Percentiles rank a stretch among this genome's conserved stretches.
phyloP scores from a whole-genome alignment of 2,797 vertebrate genomes.

The Sylvia borin region DNA sequence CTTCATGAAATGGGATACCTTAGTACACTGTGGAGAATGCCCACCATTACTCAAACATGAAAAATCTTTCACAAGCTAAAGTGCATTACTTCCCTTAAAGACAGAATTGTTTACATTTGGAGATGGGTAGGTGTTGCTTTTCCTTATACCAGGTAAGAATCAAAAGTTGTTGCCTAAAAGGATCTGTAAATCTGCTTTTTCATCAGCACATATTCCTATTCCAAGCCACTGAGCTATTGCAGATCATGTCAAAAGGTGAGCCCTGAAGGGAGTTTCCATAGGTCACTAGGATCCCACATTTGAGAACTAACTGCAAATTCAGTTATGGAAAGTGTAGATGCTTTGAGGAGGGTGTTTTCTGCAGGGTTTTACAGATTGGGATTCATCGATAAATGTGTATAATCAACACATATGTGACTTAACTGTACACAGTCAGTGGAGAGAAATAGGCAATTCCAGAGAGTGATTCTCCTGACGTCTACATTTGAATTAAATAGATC shows the following conservation, averaged over 20 bases:
- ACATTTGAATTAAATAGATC: neutral
- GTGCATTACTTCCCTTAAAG: neutral
- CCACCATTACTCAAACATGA: fast-evolving
- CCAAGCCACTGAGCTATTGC: neutral
- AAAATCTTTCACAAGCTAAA: neutral
- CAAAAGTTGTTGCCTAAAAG: neutral
- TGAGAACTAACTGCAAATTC: neutral
- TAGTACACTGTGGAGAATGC: neutral
- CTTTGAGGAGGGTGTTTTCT: neutral
- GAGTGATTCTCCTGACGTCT: neutral
- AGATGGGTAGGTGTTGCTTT: neutral
- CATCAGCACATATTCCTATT: neutral
- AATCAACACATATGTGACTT: neutral
- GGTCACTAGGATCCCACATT: neutral
- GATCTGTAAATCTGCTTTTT: neutral
- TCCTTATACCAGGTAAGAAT: neutral
- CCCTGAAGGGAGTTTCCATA: no score
- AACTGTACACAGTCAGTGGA: neutral
- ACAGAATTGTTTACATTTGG: neutral
- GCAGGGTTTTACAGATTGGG: neutral
- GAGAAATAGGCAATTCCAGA: neutral
- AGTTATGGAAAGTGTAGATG: fast-evolving
- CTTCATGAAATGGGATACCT: neutral
- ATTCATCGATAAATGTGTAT: neutral
- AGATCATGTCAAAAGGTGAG: neutral